These are phyloP conservation scores for Moxostoma hubbsi DNA, from an alignment of 2,797 vertebrate species.

Conservation along the genomic window DNA sequence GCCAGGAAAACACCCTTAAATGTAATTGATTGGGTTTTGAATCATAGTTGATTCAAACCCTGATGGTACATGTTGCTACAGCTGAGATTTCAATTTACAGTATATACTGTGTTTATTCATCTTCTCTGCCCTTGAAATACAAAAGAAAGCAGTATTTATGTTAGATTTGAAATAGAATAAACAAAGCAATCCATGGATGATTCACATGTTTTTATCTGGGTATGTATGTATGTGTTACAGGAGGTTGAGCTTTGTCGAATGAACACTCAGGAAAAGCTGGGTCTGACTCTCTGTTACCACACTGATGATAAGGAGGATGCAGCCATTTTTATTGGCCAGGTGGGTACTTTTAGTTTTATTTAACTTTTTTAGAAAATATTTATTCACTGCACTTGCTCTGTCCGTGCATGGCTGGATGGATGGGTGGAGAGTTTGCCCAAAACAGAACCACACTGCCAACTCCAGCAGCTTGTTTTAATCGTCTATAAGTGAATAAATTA, in stretches of 20 bases:
- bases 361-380: not conserved
- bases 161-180: constrained; percentile 3
- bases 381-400: no score
- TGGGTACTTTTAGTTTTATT: constrained; percentile 60
- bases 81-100: no score
- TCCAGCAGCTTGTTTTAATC: no score
- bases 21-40: no score
- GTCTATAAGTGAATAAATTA: no score
- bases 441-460: no score
- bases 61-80: no score
- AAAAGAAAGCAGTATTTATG: not conserved
- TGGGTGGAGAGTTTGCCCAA: no score
- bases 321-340: constrained; percentile 93
- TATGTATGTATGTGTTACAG: constrained; percentile 69
- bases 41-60: no score
- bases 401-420: no score
- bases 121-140: not conserved
- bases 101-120: no score
- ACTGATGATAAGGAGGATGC: constrained; percentile 94
- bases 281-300: constrained; percentile 93
- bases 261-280: constrained; percentile 92
- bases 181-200: not conserved
- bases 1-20: no score
- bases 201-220: constrained; percentile 2
- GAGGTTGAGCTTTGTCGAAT: constrained; percentile 90